Conservation (phyloP, 2,888 invertebrate species). For the Caenorhabditis uteleia region DNA sequence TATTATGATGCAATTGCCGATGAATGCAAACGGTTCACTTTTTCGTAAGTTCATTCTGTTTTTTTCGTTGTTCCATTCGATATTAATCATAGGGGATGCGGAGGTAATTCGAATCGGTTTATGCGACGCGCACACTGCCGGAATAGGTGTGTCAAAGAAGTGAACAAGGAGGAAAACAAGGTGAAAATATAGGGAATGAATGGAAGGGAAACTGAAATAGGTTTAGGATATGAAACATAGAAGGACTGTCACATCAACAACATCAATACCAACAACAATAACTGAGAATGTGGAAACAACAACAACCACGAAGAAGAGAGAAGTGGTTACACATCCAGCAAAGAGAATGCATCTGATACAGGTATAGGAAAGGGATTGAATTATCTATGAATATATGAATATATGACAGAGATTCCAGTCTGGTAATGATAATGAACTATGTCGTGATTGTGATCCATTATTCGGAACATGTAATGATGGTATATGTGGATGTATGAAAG, state of each 20-base stretch:
- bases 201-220: neutral
- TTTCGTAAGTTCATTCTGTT: slow-evolving; percentile 51
- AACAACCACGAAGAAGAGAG: neutral
- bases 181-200: slow-evolving; percentile 8
- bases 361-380: neutral
- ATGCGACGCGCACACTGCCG: slow-evolving; percentile 53
- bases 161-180: slow-evolving; percentile 7
- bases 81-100: slow-evolving; percentile 45
- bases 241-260: slow-evolving; percentile 29
- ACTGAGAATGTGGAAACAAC: neutral
- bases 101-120: slow-evolving; percentile 57
- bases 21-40: slow-evolving; percentile 62
- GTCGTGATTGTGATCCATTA: slow-evolving; percentile 49
- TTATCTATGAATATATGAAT: neutral
- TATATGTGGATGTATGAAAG: slow-evolving; percentile 59
- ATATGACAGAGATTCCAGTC: slow-evolving; percentile 8
- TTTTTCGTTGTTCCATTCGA: neutral
- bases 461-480: slow-evolving; percentile 59
- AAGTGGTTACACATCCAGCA: slow-evolving; percentile 4
- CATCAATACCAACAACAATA: slow-evolving; percentile 4
- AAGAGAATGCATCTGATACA: neutral
- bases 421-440: too few relatives aligned
- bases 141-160: slow-evolving; percentile 43
- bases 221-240: slow-evolving; percentile 19
- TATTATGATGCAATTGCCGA: slow-evolving; percentile 58